Evolutionary conservation across 2,113 vertebrate species (phyloP).

Genomic region (Asarcornis scutulata): DNA sequence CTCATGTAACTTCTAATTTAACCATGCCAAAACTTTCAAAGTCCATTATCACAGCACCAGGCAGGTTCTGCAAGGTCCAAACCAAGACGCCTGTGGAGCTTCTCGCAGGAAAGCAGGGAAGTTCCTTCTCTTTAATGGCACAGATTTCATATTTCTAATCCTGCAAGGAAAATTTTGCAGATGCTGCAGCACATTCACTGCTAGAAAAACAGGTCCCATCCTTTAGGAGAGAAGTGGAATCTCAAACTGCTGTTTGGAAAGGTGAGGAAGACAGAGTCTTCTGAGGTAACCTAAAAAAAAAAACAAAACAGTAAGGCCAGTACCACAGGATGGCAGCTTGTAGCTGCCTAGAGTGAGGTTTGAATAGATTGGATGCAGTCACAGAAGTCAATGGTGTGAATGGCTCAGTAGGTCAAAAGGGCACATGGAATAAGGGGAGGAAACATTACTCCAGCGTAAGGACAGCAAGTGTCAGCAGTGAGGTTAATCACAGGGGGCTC

Average conservation of each 20-base stretch:
- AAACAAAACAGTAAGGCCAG: background rate
- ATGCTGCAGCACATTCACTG: background rate
- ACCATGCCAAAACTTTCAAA: background rate
- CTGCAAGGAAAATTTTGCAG: background rate
- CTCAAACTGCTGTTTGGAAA: background rate
- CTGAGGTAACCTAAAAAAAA: background rate
- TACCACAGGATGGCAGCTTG: background rate
- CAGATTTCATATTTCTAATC: background rate
- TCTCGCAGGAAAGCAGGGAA: background rate
- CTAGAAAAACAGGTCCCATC: background rate
- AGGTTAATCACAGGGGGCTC: background rate
- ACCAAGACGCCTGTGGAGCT: background rate
- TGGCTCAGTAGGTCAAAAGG: background rate
- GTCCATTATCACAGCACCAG: slow-evolving; percentile 26
- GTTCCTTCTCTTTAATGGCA: background rate
- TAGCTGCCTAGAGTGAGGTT: background rate
- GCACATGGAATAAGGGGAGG: background rate
- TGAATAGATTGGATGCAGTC: background rate
- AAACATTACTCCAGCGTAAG: background rate
- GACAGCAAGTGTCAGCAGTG: background rate
- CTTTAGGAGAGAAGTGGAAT: background rate
- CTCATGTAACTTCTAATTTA: background rate
- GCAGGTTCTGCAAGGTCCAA: background rate
- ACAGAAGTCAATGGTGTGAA: background rate
- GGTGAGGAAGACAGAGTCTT: background rate